Evolutionary conservation across 2,797 vertebrate genomes (phyloP), one percentile per base, ranked within the genome.

Genomic region (Channallabes apus): DNA sequence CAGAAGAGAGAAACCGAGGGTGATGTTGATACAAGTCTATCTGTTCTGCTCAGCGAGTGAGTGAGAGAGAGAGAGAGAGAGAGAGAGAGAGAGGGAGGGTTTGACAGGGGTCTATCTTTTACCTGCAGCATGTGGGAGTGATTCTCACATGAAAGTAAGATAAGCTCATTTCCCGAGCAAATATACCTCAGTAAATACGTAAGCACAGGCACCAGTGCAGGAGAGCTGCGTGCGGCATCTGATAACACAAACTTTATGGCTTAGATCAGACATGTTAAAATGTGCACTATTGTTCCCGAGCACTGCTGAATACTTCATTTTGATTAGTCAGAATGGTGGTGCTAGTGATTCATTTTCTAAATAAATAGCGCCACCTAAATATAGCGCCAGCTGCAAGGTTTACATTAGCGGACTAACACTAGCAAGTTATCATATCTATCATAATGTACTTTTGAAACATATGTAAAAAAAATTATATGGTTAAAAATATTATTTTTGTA

Each of bases 101-200:
- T 85, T 46, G 61, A 58, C 18, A 29, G 20, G 56, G 8, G 27
- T 68, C 29, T 78, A 29, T 73, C 56, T 73, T 32, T 65, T n/a
- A 15, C 18, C 71, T 15, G 14, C 73, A 78, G 62, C 46, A 64
- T n/a, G 51, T 58, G 62, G 12, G 82, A 32, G 41, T 29, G 73
- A 76, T 81, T 65, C 29, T 27, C 27, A 80, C 24, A 4, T 69
- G 17, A 65, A 29, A 80, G 54, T 14, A 27, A 64, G 71, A 81
- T 77, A 84, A 82, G 61, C 56, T 82, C 46, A 73, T 85, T 79
- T 62, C 76, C n/a, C 41, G 22, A 79, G 32, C 58, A n/a, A 62
- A 79, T 77, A 32, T 20, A 35, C 32, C 56, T 24, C 18, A 61
- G 76, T 78, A 61, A 61, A 61, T 38, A 78, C 35, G 12, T 22